phyloP scores from a whole-genome alignment of 2,888 invertebrate genomes.

The Caenorhabditis becei region DNA sequence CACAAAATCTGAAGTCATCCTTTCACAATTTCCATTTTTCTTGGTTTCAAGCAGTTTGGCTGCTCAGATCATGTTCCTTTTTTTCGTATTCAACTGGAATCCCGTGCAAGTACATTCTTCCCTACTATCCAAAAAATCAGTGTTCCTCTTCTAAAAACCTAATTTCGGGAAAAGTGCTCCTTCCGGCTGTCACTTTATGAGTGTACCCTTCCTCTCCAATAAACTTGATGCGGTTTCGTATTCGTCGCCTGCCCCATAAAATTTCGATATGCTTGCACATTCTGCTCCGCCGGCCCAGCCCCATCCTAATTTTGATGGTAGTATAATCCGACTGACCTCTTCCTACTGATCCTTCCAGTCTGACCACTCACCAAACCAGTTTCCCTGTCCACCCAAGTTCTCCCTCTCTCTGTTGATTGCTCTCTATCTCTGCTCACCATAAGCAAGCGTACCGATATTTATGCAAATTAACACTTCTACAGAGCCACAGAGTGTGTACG shows the following conservation, averaged over 20 bases:
- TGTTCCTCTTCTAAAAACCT: background rate
- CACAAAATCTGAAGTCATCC: no score
- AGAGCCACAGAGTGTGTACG: conserved; percentile 9
- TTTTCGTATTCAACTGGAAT: no score
- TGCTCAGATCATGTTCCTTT: no score
- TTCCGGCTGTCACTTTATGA: conserved; percentile 34
- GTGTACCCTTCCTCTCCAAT: conserved; percentile 19
- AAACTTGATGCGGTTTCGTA: conserved; percentile 49
- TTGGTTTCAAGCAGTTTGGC: no score
- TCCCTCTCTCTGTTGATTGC: conserved; percentile 11
- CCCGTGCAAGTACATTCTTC: no score
- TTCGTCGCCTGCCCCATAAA: conserved; percentile 41
- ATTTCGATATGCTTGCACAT: conserved; percentile 42
- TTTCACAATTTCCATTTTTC: background rate
- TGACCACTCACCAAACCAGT: conserved; percentile 22
- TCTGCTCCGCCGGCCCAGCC: background rate
- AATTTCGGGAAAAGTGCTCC: background rate
- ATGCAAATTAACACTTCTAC: conserved; percentile 56
- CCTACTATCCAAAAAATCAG: background rate
- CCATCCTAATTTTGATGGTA: conserved; percentile 32
- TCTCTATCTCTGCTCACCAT: background rate
- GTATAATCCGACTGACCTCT: conserved; percentile 30
- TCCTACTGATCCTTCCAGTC: background rate
- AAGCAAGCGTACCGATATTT: conserved; percentile 34
- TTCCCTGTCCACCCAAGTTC: background rate